Percentiles rank a stretch among this genome's conserved stretches.
These are phyloP conservation scores for Myzus persicae DNA, from an alignment of 1,140 invertebrate genomes.

Conservation along the genomic window DNA sequence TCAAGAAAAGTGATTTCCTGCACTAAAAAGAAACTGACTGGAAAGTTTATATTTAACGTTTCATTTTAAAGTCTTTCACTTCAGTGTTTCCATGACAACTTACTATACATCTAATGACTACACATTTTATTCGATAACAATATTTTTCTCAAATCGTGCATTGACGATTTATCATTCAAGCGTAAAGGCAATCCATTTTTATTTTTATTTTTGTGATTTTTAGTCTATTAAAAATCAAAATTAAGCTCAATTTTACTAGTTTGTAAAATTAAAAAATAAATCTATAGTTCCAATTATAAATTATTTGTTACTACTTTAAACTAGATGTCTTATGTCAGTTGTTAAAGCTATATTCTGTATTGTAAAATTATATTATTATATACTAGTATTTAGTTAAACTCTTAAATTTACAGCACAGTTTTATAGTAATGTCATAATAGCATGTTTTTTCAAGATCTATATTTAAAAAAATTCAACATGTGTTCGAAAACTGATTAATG, in stretches of 20 bases:
- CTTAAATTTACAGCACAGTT: not conserved
- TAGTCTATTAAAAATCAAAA: not conserved
- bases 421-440: not conserved
- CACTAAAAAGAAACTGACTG: conserved; percentile 6
- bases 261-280: not conserved
- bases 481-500: not conserved
- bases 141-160: not conserved
- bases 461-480: not conserved
- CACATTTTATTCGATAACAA: not conserved
- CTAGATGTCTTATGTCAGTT: not conserved
- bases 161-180: not conserved
- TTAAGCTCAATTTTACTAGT: not conserved
- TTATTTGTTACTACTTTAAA: not conserved
- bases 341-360: not conserved
- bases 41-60: conserved; percentile 21
- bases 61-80: not conserved
- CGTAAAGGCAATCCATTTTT: not conserved
- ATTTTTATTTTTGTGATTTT: not conserved
- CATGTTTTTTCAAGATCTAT: not conserved
- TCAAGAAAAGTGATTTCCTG: conserved; percentile 29
- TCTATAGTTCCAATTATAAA: not conserved
- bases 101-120: not conserved
- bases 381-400: not conserved
- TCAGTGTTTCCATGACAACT: not conserved
- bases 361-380: not conserved